These are phyloP conservation scores for Drosophila pectinifera DNA, from an alignment of 1,140 invertebrate species.

Conservation along the genomic window DNA sequence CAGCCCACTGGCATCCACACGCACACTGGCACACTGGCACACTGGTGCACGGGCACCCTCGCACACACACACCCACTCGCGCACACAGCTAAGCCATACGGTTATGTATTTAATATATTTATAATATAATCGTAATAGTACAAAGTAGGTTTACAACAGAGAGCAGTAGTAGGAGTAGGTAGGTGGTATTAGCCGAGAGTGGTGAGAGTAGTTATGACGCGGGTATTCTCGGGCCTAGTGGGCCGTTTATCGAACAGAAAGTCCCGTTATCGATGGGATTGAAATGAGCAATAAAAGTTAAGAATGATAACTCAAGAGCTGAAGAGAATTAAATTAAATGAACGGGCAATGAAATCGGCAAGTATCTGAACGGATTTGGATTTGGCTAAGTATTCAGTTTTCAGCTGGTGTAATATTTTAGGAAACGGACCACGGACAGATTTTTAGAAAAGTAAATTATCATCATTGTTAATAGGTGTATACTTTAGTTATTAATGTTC, in stretches of 20 bases:
- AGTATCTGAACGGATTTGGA: conserved; percentile 19
- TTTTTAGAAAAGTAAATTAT: neutral
- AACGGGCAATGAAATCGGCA: neutral
- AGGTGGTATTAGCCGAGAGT: conserved; percentile 57
- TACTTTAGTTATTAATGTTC: neutral
- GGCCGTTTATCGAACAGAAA: conserved; percentile 18
- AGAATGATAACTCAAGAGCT: conserved; percentile 22
- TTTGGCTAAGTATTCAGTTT: neutral
- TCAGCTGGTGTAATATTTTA: no score
- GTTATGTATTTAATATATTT: conserved; percentile 15
- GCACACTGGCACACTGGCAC: conserved; percentile 8
- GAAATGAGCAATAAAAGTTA: conserved; percentile 23
- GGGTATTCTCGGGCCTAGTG: neutral
- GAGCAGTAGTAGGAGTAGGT: conserved; percentile 46
- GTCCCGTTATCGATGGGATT: conserved; percentile 19
- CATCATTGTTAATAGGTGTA: neutral
- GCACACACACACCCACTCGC: conserved; percentile 8
- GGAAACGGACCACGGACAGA: conserved; percentile 11
- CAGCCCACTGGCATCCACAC: conserved; percentile 4
- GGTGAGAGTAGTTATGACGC: conserved; percentile 59
- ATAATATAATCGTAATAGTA: conserved; percentile 26
- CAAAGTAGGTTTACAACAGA: conserved; percentile 36
- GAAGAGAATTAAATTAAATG: conserved; percentile 18
- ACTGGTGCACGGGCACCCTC: conserved; percentile 12
- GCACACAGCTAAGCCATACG: conserved; percentile 26